Evolutionary conservation across 2,113 vertebrate species (phyloP), one percentile per base, ranked within the genome.

Genomic region (Tetraodon nigroviridis): DNA sequence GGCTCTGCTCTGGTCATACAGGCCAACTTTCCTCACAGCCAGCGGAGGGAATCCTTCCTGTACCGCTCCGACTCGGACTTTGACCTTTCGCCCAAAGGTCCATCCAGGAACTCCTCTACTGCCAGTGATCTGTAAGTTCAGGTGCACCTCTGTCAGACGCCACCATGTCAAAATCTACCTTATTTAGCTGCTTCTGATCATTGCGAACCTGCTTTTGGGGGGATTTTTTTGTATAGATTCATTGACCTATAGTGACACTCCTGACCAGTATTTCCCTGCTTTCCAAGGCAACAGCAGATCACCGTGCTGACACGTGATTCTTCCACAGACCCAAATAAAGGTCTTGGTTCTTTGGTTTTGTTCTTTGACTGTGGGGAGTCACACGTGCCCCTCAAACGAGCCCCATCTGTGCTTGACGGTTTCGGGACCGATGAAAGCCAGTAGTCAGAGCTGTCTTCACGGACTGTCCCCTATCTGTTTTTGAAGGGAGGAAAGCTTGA

Each of bases 31-130:
- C 84, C 89, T 2, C 94, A 96, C 18, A 90, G 91, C 71, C 95
- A 95, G 84, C 90, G 94, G 46, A 86, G 94, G 0, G 94, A 95
- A 80, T 96, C 94, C 67, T 98, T 97, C 89, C 92, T 98, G 1
- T 97, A 98, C 86, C 93, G 94, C 63, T 95, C 94, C 0, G 95
- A 97, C 86, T 95, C 94, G 0, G 95, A 95, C 88, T 94, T 93
- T 3, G 94, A 97, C 76, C 90, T 96, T 51, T 95, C 93, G 1
- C 92, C 94, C 0, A 95, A 95, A 76, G 85, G 88, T 78, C 90
- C 93, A 72, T 94, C 94, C 75, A 87, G 92, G 76, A 96, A 95
- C 82, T 92, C 94, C 8, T 96, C 95, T 14, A 87, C 87, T 1
- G 91, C 92, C 84, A 95, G 93, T 1, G 95, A 98, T 83, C 81